These are phyloP conservation scores for Acanthopagrus latus DNA, from an alignment of 2,797 vertebrate genomes.

Conservation along the genomic window DNA sequence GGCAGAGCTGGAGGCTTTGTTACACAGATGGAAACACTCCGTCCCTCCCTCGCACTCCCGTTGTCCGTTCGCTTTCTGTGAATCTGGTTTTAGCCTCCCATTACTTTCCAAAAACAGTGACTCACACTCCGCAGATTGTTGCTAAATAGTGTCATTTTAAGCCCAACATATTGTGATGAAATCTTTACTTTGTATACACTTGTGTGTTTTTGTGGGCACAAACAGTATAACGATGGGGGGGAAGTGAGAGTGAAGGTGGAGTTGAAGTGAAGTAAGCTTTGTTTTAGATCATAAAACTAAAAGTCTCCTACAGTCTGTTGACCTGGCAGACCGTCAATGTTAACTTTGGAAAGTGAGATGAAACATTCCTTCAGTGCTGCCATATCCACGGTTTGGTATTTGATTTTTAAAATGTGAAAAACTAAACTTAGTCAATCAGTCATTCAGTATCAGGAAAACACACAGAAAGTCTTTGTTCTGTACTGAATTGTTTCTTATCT, in stretches of 20 bases:
- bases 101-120: constrained; percentile 40
- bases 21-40: constrained; percentile 71
- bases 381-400: constrained; percentile 34
- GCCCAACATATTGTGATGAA: neutral
- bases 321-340: constrained; percentile 41
- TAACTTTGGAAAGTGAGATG: constrained; percentile 60
- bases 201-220: constrained; percentile 5
- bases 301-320: constrained; percentile 27
- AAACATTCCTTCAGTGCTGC: constrained; percentile 54
- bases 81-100: constrained; percentile 15
- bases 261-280: constrained; percentile 21
- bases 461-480: constrained; percentile 1
- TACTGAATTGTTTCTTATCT: neutral
- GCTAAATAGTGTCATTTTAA: constrained; percentile 6
- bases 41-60: constrained; percentile 16
- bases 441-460: constrained; percentile 14
- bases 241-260: constrained; percentile 1
- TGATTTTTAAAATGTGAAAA: constrained; percentile 54
- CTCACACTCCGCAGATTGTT: constrained; percentile 37
- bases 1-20: constrained; percentile 52
- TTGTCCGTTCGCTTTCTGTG: constrained; percentile 41
- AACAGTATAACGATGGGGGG: neutral
- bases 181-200: constrained; percentile 6
- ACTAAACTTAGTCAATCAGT: constrained; percentile 39
- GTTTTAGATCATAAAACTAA: constrained; percentile 41